These are phyloP conservation scores for Drosophila anomalipes DNA, from an alignment of 2,888 invertebrate genomes.

Conservation along the genomic window DNA sequence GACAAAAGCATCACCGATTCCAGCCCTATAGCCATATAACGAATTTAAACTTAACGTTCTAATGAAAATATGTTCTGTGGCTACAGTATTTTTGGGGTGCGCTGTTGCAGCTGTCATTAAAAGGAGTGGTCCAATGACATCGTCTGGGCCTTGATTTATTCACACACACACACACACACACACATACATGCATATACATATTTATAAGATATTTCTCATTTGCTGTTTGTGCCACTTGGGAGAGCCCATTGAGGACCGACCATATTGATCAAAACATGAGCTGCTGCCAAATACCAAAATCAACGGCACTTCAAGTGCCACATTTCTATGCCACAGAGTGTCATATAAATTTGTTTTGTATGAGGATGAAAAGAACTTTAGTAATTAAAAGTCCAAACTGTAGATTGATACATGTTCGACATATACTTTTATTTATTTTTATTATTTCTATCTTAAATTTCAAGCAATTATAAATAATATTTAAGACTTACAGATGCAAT, in stretches of 20 bases:
- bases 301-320: slow-evolving; percentile 30
- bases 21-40: not conserved
- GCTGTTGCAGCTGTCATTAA: slow-evolving; percentile 73
- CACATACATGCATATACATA: slow-evolving; percentile 23
- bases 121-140: slow-evolving; percentile 53
- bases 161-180: slow-evolving; percentile 22
- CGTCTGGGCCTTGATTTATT: slow-evolving; percentile 61
- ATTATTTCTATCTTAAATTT: too few species aligned
- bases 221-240: slow-evolving; percentile 34
- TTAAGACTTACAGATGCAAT: not conserved
- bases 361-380: not conserved
- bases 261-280: slow-evolving; percentile 66
- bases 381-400: not conserved
- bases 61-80: slow-evolving; percentile 77
- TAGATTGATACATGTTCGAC: not conserved
- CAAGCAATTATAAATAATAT: not conserved
- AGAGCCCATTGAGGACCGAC: slow-evolving; percentile 42
- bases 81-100: slow-evolving; percentile 51
- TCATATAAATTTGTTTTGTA: not conserved
- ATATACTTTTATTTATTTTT: not conserved
- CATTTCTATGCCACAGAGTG: slow-evolving; percentile 12
- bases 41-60: slow-evolving; percentile 49
- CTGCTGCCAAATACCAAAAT: slow-evolving; percentile 55
- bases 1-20: slow-evolving; percentile 8
- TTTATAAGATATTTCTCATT: slow-evolving; percentile 54